A percentile compares a stretch with the other conserved stretches of the same genome.
Evolutionary conservation across 2,113 vertebrate genomes (phyloP).

Genomic region (Emydocephalus ijimae): DNA sequence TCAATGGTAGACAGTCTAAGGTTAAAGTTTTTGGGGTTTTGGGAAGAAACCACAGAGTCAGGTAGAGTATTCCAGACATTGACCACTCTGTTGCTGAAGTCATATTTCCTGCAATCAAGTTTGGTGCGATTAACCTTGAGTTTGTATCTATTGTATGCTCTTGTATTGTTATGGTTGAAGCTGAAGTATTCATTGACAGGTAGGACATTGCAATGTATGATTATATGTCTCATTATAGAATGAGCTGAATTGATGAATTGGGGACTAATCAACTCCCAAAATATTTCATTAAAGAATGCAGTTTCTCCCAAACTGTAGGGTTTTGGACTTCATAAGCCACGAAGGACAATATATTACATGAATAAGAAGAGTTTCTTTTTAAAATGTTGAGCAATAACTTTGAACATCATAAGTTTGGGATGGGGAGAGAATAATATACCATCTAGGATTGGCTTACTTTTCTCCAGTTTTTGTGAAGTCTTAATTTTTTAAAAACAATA

Average conservation of each 20-base stretch:
- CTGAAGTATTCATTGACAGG: too few species aligned
- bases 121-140: too few species aligned
- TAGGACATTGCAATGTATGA: too few species aligned
- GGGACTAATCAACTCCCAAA: not conserved
- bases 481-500: not conserved
- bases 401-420: constrained; percentile 19
- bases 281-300: constrained; percentile 3
- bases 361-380: constrained; percentile 14
- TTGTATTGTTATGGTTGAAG: too few species aligned
- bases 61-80: too few species aligned
- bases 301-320: constrained; percentile 5
- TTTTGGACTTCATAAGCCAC: not conserved
- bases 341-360: not conserved
- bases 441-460: not conserved
- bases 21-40: too few species aligned
- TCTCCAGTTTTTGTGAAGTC: not conserved
- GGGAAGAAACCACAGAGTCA: too few species aligned
- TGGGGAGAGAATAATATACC: not conserved
- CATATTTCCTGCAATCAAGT: too few species aligned
- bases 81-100: too few species aligned
- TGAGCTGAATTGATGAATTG: not conserved
- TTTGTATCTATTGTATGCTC: too few species aligned
- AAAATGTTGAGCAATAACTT: not conserved
- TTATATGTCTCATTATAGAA: not conserved
- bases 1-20: too few species aligned